Conservation (phyloP, 2,797 vertebrate species). For the Vespertilio murinus region DNA sequence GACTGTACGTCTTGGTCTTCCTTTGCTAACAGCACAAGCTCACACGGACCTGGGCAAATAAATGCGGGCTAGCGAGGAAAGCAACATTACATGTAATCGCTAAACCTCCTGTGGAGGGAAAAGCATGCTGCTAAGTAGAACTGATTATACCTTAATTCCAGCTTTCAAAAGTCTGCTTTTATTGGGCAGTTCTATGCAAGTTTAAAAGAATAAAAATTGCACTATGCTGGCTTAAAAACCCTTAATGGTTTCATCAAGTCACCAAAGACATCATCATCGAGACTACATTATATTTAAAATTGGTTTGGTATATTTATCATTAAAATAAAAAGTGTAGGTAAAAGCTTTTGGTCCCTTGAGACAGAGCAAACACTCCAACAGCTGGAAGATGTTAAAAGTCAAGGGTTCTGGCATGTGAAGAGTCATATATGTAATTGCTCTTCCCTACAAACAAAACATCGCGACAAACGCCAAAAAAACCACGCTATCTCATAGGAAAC, state of each 20-base stretch:
- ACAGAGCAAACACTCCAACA: conserved; percentile 60
- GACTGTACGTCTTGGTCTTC: neutral
- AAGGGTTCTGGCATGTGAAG: neutral
- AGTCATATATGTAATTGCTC: conserved; percentile 8
- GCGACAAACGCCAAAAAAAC: neutral
- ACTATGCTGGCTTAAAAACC: neutral
- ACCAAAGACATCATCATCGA: neutral
- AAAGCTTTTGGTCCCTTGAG: neutral
- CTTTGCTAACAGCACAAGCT: neutral
- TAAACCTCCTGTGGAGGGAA: neutral
- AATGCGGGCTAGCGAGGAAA: neutral
- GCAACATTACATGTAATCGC: neutral
- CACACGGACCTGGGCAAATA: neutral
- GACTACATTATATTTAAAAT: neutral
- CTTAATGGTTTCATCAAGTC: neutral
- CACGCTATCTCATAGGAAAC: conserved; percentile 62
- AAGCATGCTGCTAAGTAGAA: neutral
- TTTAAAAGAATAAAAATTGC: neutral
- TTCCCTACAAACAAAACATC: conserved; percentile 9
- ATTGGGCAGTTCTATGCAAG: neutral
- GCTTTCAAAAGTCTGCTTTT: neutral
- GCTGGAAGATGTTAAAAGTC: conserved; percentile 60
- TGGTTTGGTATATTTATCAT: neutral
- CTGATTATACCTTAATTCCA: neutral
- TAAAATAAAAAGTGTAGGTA: neutral